These are phyloP conservation scores for Oxycera nigricornis DNA, from an alignment of 2,888 invertebrate genomes.

Conservation along the genomic window DNA sequence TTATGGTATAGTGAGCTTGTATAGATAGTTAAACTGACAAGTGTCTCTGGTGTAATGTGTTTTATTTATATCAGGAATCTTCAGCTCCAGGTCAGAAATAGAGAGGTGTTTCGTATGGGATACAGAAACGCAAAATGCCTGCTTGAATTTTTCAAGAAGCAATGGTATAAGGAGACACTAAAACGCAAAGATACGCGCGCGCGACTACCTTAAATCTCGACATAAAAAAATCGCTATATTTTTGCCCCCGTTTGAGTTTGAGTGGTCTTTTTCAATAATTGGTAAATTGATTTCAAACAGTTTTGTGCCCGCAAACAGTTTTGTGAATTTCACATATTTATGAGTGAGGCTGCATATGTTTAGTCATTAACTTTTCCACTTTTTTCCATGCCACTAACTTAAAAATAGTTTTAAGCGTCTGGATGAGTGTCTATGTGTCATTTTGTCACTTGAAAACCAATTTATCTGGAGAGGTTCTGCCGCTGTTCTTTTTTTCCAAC, in stretches of 20 bases:
- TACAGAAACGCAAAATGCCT: conserved; percentile 46
- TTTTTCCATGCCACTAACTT: conserved; percentile 47
- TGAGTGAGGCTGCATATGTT: too few relatives aligned
- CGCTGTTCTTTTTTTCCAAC: too few relatives aligned
- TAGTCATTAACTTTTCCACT: too few relatives aligned
- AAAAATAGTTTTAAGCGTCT: conserved; percentile 49
- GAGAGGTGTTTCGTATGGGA: conserved; percentile 54
- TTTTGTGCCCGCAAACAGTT: conserved; percentile 5
- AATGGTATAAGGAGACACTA: conserved; percentile 43
- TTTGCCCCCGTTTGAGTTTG: neutral
- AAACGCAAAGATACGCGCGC: conserved; percentile 42
- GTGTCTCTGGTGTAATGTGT: conserved; percentile 51
- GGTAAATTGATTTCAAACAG: neutral
- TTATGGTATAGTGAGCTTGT: conserved; percentile 39
- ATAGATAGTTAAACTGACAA: conserved; percentile 23
- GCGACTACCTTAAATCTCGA: conserved; percentile 40
- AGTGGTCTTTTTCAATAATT: neutral
- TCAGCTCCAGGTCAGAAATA: conserved; percentile 55
- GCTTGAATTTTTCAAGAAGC: conserved; percentile 44
- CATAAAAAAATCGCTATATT: conserved; percentile 37
- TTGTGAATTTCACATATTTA: too few relatives aligned
- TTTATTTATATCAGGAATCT: conserved; percentile 54
- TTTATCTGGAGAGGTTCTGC: conserved; percentile 38
- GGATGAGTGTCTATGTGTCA: conserved; percentile 43
- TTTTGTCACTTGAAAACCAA: conserved; percentile 35